A percentile compares a stretch with the other conserved stretches of the same genome.
These are phyloP conservation scores for Porites lutea DNA, from an alignment of 64 coral and sea anemone species.

Conservation along the genomic window DNA sequence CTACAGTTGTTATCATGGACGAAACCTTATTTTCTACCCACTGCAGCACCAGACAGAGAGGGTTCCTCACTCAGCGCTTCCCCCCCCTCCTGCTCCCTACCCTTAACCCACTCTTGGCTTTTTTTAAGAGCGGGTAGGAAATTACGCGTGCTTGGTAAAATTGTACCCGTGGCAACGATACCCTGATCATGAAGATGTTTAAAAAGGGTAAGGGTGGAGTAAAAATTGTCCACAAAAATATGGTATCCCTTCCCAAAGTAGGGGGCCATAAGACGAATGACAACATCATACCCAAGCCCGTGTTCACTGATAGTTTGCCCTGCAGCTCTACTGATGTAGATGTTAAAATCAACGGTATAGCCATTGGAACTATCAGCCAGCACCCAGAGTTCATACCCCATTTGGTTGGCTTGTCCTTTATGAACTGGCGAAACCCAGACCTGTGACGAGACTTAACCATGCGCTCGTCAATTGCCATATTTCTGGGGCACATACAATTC, in stretches of 20 bases:
- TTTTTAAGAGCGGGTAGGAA: constrained; percentile 34
- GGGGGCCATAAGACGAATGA: not conserved
- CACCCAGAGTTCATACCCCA: too few relatives aligned
- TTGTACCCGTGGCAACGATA: constrained; percentile 35
- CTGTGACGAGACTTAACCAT: too few relatives aligned
- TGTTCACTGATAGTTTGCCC: too few relatives aligned
- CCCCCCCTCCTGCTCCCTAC: not conserved
- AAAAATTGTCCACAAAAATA: constrained; percentile 56
- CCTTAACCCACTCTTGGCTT: constrained; percentile 21
- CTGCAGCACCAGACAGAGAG: constrained; percentile 20
- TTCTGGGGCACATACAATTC: constrained; percentile 57
- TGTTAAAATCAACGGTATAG: too few relatives aligned
- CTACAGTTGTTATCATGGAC: constrained; percentile 46
- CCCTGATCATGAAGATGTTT: constrained; percentile 34
- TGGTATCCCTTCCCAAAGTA: constrained; percentile 45
- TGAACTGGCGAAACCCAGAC: too few relatives aligned
- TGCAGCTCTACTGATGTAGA: too few relatives aligned
- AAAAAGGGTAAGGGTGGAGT: constrained; percentile 20
- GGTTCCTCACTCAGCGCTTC: not conserved
- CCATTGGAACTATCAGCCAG: too few relatives aligned
- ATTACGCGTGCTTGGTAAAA: not conserved
- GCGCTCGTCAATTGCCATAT: constrained; percentile 2
- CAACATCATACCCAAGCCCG: too few relatives aligned
- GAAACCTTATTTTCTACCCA: constrained; percentile 35
- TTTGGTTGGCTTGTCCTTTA: too few relatives aligned